Conservation (phyloP, 2,888 invertebrate genomes). For the Stenolophus ochropezus region DNA sequence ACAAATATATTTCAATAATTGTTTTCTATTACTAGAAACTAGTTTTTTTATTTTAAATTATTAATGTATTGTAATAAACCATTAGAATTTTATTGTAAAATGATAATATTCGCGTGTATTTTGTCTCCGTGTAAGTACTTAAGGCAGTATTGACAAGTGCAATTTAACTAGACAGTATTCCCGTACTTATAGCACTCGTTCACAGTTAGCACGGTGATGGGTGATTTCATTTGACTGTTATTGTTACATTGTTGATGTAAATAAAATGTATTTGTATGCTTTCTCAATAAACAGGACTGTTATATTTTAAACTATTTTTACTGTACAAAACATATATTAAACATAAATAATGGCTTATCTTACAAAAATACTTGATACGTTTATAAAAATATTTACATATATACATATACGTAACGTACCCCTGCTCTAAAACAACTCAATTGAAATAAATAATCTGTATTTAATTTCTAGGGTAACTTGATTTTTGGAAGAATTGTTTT, state of each 20-base stretch:
- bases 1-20: too few relatives aligned
- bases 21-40: too few relatives aligned
- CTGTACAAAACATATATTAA: neutral
- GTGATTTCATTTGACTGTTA: neutral
- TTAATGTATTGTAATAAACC: too few relatives aligned
- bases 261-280: slow-evolving; percentile 51
- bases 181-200: slow-evolving; percentile 16
- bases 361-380: neutral
- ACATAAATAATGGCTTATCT: neutral
- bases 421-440: too few relatives aligned
- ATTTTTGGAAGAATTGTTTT: too few relatives aligned
- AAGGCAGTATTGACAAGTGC: slow-evolving; percentile 30
- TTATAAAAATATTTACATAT: neutral
- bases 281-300: slow-evolving; percentile 47
- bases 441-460: too few relatives aligned
- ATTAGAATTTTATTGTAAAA: too few relatives aligned
- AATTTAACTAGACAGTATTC: slow-evolving; percentile 25
- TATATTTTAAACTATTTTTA: slow-evolving; percentile 42
- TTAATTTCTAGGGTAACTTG: too few relatives aligned
- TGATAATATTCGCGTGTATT: neutral
- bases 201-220: neutral
- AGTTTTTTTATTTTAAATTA: too few relatives aligned
- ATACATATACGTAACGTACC: too few relatives aligned
- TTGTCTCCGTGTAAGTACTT: neutral
- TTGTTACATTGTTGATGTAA: slow-evolving; percentile 50